Base-by-base conservation (phyloP, 2,888 invertebrate species). In the Acrobasis suavella region DNA sequence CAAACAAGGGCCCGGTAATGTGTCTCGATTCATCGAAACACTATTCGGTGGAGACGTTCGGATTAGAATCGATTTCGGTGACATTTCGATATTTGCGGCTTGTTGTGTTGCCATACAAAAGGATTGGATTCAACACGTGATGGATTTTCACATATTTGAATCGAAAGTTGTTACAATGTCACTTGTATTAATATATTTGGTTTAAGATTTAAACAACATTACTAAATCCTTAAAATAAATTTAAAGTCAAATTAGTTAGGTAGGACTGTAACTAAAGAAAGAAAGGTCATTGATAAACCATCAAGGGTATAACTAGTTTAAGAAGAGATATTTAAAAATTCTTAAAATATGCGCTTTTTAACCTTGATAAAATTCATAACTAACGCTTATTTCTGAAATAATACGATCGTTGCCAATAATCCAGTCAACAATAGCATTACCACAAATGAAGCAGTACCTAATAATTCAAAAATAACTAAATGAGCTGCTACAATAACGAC, bases 1-100 rank as follows among this genome's bases (percentile, higher is more conserved):
- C 90, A 91, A 89, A 91, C 89, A 89, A 86, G 89, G 86, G 89
- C 55, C 73, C 73, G 74, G 75, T 73, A 73, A 75, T 77, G 76
- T 71, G 80, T 78, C 76, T 76, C 84, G 85, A 89, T 85, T 80
- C 83, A 76, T 75, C 71, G 75, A 68, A 74, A 76, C 71, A 75
- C 74, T 72, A 79, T 79, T 82, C 78, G 81, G 81, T 78, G 72
- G 75, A 79, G 80, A 77, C 73, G 72, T 73, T 78, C 71, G 76
- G 72, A 81, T 82, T 78, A 78, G 74, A 80, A 82, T 82, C 85
- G 81, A 82, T 82, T 81, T 77, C 76, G 73, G 73, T 71, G 75
- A 80, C 72, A 75, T 76, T 75, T 72, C 73, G 72, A 71, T 71
- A 70, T 75, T 72, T 68, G 67, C 38, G 50, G 59, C 38, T 50